Evolutionary conservation across 2,888 invertebrate genomes (phyloP).

Genomic region (Cryptosula pallasiana): DNA sequence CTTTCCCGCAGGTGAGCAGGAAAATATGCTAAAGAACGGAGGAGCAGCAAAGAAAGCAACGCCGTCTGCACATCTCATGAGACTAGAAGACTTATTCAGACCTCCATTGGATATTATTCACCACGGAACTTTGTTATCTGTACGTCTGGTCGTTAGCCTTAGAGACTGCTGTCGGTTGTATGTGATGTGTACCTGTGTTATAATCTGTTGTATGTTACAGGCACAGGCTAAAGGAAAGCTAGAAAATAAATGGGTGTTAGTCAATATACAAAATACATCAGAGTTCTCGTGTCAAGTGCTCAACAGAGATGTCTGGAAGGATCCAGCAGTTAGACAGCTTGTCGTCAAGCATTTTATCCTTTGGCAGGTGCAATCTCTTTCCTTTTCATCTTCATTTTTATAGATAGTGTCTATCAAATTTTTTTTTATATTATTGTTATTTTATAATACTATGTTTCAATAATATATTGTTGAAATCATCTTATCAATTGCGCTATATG

Average conservation of each 20-base stretch:
- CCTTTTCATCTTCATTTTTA: too few species aligned
- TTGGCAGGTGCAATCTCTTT: too few species aligned
- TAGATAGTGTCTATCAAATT: too few species aligned
- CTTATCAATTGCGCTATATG: too few species aligned
- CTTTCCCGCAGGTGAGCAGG: slow-evolving; percentile 44
- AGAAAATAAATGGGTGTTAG: slow-evolving; percentile 64
- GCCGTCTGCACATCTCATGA: slow-evolving; percentile 52
- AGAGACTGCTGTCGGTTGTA: too few species aligned
- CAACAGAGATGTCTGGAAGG: slow-evolving; percentile 69
- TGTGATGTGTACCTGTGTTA: too few species aligned
- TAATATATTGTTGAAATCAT: too few species aligned
- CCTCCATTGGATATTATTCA: slow-evolving; percentile 66
- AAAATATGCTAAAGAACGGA: slow-evolving; percentile 39
- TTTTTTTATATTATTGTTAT: too few species aligned
- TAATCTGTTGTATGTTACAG: slow-evolving; percentile 44
- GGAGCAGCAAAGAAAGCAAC: slow-evolving; percentile 26
- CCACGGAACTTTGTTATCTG: slow-evolving; percentile 60
- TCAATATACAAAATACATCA: slow-evolving; percentile 66
- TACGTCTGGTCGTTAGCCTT: too few species aligned
- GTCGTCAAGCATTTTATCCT: slow-evolving; percentile 64
- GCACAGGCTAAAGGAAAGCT: slow-evolving; percentile 60
- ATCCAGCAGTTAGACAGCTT: slow-evolving; percentile 60
- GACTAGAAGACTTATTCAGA: slow-evolving; percentile 65
- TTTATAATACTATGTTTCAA: too few species aligned
- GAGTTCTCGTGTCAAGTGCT: slow-evolving; percentile 67